Percentiles rank a stretch among this genome's conserved stretches.
Evolutionary conservation across 2,888 invertebrate genomes (phyloP).

Genomic region (Dasysyrphus albostriatus): DNA sequence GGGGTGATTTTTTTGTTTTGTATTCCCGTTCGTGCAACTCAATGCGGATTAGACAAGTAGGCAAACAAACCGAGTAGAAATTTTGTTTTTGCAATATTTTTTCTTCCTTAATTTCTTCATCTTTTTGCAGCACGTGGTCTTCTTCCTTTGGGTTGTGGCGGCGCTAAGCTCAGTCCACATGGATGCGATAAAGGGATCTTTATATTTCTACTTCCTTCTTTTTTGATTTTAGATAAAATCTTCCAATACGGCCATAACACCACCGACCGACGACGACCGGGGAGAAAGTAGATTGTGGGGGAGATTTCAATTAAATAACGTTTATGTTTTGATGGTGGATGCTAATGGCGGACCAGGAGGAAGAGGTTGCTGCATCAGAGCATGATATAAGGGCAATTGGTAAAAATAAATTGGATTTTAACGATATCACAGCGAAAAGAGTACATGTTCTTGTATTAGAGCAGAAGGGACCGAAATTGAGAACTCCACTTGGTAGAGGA

Average conservation of each 20-base stretch:
- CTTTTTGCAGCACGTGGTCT: constrained; percentile 71
- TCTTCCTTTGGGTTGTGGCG: constrained; percentile 59
- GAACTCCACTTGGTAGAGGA: constrained; percentile 15
- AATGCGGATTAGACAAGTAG: constrained; percentile 74
- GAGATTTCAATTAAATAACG: constrained; percentile 74
- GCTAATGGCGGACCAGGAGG: constrained; percentile 43
- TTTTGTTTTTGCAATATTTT: constrained; percentile 57
- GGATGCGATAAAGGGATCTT: constrained; percentile 57
- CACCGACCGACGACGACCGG: not conserved
- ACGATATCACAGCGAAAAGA: constrained; percentile 65
- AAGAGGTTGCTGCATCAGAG: constrained; percentile 50
- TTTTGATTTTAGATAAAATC: constrained; percentile 30
- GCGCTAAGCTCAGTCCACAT: constrained; percentile 68
- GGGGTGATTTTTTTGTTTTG: constrained; percentile 48
- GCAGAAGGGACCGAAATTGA: constrained; percentile 19
- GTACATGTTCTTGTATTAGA: constrained; percentile 13
- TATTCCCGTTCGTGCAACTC: constrained; percentile 49
- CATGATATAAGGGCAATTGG: constrained; percentile 74
- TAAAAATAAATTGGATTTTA: constrained; percentile 75
- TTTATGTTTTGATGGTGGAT: constrained; percentile 65
- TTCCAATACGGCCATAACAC: constrained; percentile 23
- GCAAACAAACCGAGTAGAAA: constrained; percentile 72
- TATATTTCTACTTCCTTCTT: constrained; percentile 31
- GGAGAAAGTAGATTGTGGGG: constrained; percentile 20
- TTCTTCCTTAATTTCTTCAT: constrained; percentile 24